Evolutionary conservation across 2,888 invertebrate species (phyloP), one percentile per base, ranked within the genome.

Genomic region (Sepioteuthis lessoniana): DNA sequence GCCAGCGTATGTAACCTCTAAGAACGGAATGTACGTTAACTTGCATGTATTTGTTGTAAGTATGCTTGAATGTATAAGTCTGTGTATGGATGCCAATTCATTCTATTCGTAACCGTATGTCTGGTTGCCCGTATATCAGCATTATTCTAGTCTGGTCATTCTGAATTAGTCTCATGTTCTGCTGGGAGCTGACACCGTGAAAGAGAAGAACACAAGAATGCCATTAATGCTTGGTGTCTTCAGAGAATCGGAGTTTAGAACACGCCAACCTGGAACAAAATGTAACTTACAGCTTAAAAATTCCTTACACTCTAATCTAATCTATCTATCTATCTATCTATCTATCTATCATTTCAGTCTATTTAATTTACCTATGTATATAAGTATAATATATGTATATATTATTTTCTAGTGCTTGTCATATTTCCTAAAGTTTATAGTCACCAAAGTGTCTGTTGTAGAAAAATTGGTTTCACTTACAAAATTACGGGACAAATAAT

Each of bases 131-230:
- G 13, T 76, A 76, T 35, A 35, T 76, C n/a, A n/a, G 76, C 76
- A 76, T n/a, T 76, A 76, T 76, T 76, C n/a, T 76, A 13, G n/a
- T 16, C 76, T 76, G n/a, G 35, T n/a, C 76, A 76, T 76, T 76
- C n/a, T 19, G 76, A n/a, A 76, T 76, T n/a, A 76, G 35, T 25
- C 19, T 76, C 76, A 76, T 76, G 76, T 76, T 76, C 76, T 35
- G 76, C 76, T 76, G 76, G 76, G 76, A 76, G 76, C 76, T 76
- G 76, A 35, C 76, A 76, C n/a, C n/a, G 76, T 35, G n/a, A 76
- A 76, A 35, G 76, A 76, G 76, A n/a, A 13, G 76, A 76, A 76
- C 76, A 76, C 16, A 35, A 4, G 76, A 76, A 76, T 76, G 76
- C 76, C 16, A 76, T 76, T 76, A 76, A 76, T 76, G 76, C n/a